Percentiles rank a stretch among this genome's conserved stretches.
These are phyloP conservation scores for Ptychadena robeensis DNA, from an alignment of 2,797 vertebrate species.

Conservation along the genomic window DNA sequence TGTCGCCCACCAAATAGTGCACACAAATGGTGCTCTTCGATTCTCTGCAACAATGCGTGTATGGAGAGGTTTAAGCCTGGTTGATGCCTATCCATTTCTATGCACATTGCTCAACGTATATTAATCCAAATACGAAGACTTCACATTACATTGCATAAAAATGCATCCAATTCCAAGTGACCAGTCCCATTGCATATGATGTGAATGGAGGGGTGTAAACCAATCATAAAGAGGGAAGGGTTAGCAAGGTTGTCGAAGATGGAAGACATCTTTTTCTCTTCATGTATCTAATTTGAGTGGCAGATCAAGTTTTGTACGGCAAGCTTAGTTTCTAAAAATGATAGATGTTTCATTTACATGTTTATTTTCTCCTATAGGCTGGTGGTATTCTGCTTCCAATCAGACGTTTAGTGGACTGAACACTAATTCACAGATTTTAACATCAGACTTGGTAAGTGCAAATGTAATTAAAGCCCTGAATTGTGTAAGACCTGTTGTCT, in stretches of 20 bases:
- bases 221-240: background rate
- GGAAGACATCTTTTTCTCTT: too few species aligned
- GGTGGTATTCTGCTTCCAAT: background rate
- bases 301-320: background rate
- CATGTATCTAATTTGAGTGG: background rate
- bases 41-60: too few species aligned
- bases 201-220: too few species aligned
- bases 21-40: too few species aligned
- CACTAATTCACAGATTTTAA: background rate
- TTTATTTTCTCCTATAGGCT: background rate
- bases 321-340: background rate
- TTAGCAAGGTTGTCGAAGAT: background rate
- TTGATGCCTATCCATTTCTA: too few species aligned
- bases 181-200: too few species aligned
- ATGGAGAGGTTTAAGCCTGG: too few species aligned
- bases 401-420: background rate
- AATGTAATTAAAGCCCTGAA: background rate
- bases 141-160: too few species aligned
- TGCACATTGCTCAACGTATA: too few species aligned
- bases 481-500: background rate
- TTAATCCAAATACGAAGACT: too few species aligned
- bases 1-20: too few species aligned
- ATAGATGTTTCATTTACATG: background rate
- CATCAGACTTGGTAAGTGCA: background rate
- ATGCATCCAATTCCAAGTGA: too few species aligned